A percentile compares a stretch with the other conserved stretches of the same genome.
These are phyloP conservation scores for Aphelenchoides besseyi DNA, from an alignment of 1,140 invertebrate genomes.

Conservation along the genomic window DNA sequence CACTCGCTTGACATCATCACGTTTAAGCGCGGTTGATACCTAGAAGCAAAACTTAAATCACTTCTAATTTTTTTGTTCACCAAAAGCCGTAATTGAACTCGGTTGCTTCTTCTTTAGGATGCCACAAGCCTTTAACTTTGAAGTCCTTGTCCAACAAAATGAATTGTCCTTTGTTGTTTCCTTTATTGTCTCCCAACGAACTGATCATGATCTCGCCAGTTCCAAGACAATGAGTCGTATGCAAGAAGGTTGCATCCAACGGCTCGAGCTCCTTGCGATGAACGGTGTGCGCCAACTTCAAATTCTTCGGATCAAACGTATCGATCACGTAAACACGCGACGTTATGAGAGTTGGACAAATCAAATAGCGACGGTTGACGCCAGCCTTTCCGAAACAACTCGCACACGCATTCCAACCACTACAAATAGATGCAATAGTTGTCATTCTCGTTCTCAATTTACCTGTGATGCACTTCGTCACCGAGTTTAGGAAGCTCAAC, in stretches of 20 bases:
- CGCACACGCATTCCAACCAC: constrained; percentile 48
- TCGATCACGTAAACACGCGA: constrained; percentile 43
- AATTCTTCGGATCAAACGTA: constrained; percentile 29
- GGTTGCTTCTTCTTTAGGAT: constrained; percentile 52
- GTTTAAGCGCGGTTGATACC: constrained; percentile 85
- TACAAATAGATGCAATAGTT: no score
- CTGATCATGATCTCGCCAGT: constrained; percentile 90
- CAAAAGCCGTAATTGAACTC: constrained; percentile 69
- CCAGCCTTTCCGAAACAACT: constrained; percentile 25
- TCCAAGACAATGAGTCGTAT: constrained; percentile 87
- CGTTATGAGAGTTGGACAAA: constrained; percentile 40
- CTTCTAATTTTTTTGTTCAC: constrained; percentile 26
- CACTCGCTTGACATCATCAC: constrained; percentile 86
- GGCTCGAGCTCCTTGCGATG: constrained; percentile 72
- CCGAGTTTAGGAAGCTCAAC: constrained; percentile 32
- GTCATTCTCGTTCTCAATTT: no score
- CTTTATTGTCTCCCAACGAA: constrained; percentile 78
- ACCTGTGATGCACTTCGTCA: constrained; percentile 44
- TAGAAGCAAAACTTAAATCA: constrained; percentile 72
- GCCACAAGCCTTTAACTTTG: constrained; percentile 70
- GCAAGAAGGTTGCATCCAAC: constrained; percentile 75
- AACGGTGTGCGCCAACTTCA: constrained; percentile 63
- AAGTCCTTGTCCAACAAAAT: constrained; percentile 80
- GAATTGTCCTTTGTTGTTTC: constrained; percentile 76
- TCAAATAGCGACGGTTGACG: constrained; percentile 15